Evolutionary conservation across 2,888 invertebrate genomes (phyloP).

Genomic region (Callyntrura sp.): DNA sequence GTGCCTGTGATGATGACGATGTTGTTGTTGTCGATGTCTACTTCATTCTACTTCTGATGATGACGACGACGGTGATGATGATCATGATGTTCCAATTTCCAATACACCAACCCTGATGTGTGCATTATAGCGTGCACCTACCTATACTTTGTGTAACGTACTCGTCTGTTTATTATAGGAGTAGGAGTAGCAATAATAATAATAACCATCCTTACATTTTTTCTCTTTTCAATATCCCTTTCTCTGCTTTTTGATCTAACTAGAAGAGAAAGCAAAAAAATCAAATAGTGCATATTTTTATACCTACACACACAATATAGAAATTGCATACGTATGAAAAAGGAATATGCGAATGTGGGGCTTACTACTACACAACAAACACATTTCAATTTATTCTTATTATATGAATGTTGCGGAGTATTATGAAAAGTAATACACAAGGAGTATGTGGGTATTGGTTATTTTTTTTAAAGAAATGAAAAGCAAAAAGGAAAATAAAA

Average conservation of each 20-base stretch:
- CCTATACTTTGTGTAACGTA: not conserved
- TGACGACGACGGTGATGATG: not conserved
- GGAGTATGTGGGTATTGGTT: conserved; percentile 26
- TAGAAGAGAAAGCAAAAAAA: conserved; percentile 23
- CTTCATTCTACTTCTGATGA: conserved; percentile 41
- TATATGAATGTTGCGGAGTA: conserved; percentile 16
- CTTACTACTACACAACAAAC: conserved; percentile 27
- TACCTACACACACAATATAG: not conserved
- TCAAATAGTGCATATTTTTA: conserved; percentile 55
- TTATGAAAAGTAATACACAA: conserved; percentile 43
- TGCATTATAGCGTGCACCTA: not conserved
- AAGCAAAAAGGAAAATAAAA: conserved; percentile 30
- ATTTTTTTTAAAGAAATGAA: conserved; percentile 37
- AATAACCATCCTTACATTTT: conserved; percentile 17
- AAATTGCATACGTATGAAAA: conserved; percentile 41
- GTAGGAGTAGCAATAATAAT: conserved; percentile 32
- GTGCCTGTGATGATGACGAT: conserved; percentile 17
- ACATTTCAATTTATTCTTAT: conserved; percentile 40
- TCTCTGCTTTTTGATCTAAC: not conserved
- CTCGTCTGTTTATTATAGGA: not conserved
- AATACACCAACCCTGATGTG: conserved; percentile 8
- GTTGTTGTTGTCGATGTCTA: conserved; percentile 47
- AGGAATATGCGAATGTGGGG: not conserved
- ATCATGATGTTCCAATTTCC: not conserved
- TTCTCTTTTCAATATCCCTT: conserved; percentile 33